Conservation (phyloP, 2,888 invertebrate genomes). For the Disparrhopalites patrizii region DNA sequence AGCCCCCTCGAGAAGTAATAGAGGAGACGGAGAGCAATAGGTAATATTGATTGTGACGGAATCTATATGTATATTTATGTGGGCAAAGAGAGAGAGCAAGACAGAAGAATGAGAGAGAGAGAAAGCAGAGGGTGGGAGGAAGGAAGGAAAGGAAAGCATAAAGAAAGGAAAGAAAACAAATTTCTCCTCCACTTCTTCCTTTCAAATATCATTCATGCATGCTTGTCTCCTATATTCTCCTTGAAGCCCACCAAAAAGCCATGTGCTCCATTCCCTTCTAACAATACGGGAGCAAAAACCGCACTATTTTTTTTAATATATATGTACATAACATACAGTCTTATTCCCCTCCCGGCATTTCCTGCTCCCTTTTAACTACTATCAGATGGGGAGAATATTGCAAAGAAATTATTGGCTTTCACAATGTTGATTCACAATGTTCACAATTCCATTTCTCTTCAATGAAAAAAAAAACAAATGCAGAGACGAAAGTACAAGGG, state of each 20-base stretch:
- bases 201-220: conserved; percentile 28
- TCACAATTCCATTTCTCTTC: too few species aligned
- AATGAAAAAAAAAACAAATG: too few species aligned
- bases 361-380: too few species aligned
- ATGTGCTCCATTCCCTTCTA: too few species aligned
- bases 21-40: neutral
- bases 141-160: conserved; percentile 18
- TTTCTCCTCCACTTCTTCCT: conserved; percentile 23
- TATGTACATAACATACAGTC: neutral
- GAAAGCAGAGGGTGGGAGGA: conserved; percentile 3
- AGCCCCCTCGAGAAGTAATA: too few species aligned
- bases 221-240: conserved; percentile 18
- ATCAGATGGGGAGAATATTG: too few species aligned
- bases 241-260: too few species aligned
- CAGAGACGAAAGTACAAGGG: too few species aligned
- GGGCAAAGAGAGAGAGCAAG: neutral
- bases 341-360: neutral
- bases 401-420: too few species aligned
- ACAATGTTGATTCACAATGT: too few species aligned
- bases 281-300: too few species aligned
- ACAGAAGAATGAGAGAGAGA: conserved; percentile 1
- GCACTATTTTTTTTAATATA: too few species aligned
- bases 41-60: conserved; percentile 14
- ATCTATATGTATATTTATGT: neutral
- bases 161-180: conserved; percentile 31